A percentile compares a stretch with the other conserved stretches of the same genome.
These are phyloP conservation scores for Halictus quadricinctus DNA, from an alignment of 2,888 invertebrate genomes.

Conservation along the genomic window DNA sequence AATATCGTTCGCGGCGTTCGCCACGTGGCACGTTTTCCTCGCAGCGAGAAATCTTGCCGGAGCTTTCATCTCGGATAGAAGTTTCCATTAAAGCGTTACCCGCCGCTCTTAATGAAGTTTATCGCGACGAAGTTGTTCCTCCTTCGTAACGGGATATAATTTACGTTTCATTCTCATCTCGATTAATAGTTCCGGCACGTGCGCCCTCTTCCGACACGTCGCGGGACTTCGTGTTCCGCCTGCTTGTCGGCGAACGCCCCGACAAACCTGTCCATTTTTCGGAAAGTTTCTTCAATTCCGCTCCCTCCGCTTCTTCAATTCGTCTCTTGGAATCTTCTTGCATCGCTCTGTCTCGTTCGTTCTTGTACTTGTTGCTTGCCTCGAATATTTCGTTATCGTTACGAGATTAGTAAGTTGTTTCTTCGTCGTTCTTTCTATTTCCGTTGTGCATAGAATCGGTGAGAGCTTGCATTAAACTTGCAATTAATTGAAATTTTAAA, in stretches of 20 bases:
- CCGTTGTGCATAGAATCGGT: background rate
- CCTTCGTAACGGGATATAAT: slow-evolving; percentile 34
- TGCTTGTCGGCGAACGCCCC: background rate
- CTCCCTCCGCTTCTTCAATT: background rate
- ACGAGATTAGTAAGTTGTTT: background rate
- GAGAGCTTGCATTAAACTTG: too few relatives aligned
- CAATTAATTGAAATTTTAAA: too few relatives aligned
- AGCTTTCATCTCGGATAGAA: slow-evolving; percentile 36
- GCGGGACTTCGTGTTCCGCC: background rate
- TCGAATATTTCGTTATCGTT: background rate
- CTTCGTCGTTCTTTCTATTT: background rate
- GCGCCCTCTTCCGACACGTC: background rate
- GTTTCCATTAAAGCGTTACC: slow-evolving; percentile 47
- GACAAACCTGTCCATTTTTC: background rate
- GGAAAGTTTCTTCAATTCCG: background rate
- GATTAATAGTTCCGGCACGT: slow-evolving; percentile 28
- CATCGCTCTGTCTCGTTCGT: background rate
- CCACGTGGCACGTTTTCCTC: slow-evolving; percentile 23
- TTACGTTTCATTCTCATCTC: slow-evolving; percentile 42
- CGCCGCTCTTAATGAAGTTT: slow-evolving; percentile 40
- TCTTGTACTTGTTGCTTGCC: background rate
- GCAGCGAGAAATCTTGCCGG: slow-evolving; percentile 36
- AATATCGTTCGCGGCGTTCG: slow-evolving; percentile 36
- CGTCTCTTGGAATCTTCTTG: background rate
- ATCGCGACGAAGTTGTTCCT: slow-evolving; percentile 44